A percentile compares a stretch with the other conserved stretches of the same genome.
These are phyloP conservation scores for Dermatemys mawii DNA, from an alignment of 2,113 vertebrate genomes.

Conservation along the genomic window DNA sequence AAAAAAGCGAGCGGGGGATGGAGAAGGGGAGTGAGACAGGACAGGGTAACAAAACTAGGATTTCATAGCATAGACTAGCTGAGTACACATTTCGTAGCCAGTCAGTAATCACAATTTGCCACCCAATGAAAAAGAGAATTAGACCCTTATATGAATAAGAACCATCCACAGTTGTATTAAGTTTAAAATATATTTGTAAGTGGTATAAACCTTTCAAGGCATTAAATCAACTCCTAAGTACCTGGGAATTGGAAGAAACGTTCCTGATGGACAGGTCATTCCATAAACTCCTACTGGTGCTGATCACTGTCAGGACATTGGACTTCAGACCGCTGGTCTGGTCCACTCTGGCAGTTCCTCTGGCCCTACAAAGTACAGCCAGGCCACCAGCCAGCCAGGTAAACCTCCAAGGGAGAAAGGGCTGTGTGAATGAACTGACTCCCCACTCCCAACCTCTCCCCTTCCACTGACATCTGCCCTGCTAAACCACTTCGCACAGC, in stretches of 20 bases:
- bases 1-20: accelerated
- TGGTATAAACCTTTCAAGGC: no score
- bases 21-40: neutral
- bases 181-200: neutral
- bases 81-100: neutral
- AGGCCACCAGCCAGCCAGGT: accelerated
- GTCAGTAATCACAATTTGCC: neutral
- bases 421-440: neutral
- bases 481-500: neutral
- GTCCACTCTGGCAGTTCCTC: accelerated
- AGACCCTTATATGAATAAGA: neutral
- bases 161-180: neutral
- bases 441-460: no score
- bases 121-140: no score
- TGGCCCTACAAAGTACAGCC: neutral
- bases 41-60: neutral
- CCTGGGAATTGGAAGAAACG: neutral
- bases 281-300: neutral
- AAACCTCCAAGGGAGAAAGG: neutral
- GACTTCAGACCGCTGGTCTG: accelerated
- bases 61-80: neutral
- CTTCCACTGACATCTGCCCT: neutral
- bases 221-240: neutral
- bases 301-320: neutral
- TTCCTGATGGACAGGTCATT: accelerated